phyloP scores from a whole-genome alignment of 1,140 invertebrate genomes.

The Bombus balteatus region DNA sequence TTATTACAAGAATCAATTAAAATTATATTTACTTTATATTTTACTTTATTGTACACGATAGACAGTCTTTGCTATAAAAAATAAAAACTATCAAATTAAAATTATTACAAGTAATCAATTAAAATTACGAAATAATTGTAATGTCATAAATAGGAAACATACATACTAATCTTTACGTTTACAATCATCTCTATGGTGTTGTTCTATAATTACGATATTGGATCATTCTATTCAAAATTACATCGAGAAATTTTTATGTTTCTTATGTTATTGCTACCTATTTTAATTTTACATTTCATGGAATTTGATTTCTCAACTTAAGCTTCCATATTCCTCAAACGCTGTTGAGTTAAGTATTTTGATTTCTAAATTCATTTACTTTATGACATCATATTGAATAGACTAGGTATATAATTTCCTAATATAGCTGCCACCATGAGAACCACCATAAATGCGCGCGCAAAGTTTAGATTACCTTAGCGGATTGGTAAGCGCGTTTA shows the following conservation, averaged over 20 bases:
- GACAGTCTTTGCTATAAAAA: neutral
- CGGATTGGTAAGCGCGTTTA: neutral
- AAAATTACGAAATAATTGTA: neutral
- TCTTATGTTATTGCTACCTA: neutral
- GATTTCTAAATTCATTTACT: constrained; percentile 13
- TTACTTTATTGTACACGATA: neutral
- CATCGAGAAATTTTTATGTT: neutral
- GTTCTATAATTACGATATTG: neutral
- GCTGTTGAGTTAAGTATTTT: neutral
- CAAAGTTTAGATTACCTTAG: neutral
- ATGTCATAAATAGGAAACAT: neutral
- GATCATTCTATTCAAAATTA: neutral
- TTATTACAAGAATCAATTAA: neutral
- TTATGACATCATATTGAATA: constrained; percentile 16
- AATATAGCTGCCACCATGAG: neutral
- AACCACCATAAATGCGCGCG: neutral
- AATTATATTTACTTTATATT: neutral
- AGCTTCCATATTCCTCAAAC: neutral
- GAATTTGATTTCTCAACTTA: neutral
- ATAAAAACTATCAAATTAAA: neutral
- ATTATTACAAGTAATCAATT: neutral
- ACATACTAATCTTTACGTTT: neutral
- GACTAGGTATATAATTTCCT: neutral
- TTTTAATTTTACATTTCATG: neutral
- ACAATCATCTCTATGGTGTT: neutral